Evolutionary conservation across 2,797 vertebrate genomes (phyloP).

Genomic region (Rousettus madagascariensis): DNA sequence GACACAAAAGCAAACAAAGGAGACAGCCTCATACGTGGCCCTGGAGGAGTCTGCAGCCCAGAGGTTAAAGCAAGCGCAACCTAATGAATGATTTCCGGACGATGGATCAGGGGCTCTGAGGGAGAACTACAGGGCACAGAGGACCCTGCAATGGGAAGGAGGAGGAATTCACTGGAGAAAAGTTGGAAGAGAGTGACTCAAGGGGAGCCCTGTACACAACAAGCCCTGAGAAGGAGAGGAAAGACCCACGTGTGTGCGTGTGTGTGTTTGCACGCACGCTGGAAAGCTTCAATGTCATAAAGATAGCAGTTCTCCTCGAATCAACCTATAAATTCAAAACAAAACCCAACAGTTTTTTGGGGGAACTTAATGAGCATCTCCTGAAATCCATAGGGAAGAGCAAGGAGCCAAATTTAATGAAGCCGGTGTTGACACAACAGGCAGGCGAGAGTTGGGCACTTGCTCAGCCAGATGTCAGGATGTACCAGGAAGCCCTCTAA

Average conservation of each 20-base stretch:
- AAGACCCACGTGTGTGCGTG: neutral
- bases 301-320: neutral
- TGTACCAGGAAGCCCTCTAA: rapidly evolving
- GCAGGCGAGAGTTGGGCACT: neutral
- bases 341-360: neutral
- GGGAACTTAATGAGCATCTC: neutral
- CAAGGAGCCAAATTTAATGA: neutral
- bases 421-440: neutral
- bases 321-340: neutral
- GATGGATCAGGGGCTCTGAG: neutral
- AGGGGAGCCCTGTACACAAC: neutral
- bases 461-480: neutral
- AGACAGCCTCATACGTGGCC: neutral
- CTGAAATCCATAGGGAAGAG: neutral
- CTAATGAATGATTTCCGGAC: neutral
- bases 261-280: neutral
- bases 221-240: neutral
- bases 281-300: neutral
- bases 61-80: neutral
- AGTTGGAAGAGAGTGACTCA: neutral
- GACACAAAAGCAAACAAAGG: neutral
- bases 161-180: neutral
- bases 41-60: neutral
- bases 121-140: neutral
- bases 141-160: neutral